Base-by-base conservation (phyloP, 2,888 invertebrate genomes). In the Tortricodes alternella region DNA sequence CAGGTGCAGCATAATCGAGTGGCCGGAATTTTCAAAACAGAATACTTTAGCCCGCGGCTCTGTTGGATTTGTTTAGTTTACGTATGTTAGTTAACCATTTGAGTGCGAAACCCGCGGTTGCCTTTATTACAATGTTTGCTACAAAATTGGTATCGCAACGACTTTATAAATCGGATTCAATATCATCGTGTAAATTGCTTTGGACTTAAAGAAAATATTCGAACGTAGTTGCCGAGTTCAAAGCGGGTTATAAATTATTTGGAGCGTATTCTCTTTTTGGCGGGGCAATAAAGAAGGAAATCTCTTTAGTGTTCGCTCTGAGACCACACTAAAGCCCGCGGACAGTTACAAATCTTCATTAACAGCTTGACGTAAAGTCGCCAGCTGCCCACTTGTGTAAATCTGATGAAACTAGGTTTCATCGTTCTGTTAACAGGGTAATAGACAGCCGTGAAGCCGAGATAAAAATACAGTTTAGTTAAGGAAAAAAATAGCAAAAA, bases 281-380 rank as follows among this genome's bases (percentile, higher is more conserved):
- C 70, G 64, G 62, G 59, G 67, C 63, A 62, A 68, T 78, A 76
- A 78, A 78, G 76, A 80, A 76, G 74, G 66, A 71, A 66, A 70
- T 76, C 72, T 70, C 71, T 76, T 79, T 73, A 76, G 76, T 72
- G 74, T 73, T 59, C 58, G 59, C 61, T 69, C 65, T 65, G 68
- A 68, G 78, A 77, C 81, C 82, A 79, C 81, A 76, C 76, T 77
- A 80, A 78, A 74, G 68, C 65, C 66, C 71, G 68, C 74, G 65
- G 80, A 75, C 80, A 74, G 79, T 73, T 77, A 85, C 84, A 85
- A 85, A 85, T 85, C 82, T 85, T 86, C 82, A 83, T 86, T 85
- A 83, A 80, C 78, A 80, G 71, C 73, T 76, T 81, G 83, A 85
- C 83, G 83, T 83, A 83, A 83, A 77, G 80, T 74, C 72, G 70